Conservation (phyloP, 2,888 invertebrate species). For the Drosophila borborema region DNA sequence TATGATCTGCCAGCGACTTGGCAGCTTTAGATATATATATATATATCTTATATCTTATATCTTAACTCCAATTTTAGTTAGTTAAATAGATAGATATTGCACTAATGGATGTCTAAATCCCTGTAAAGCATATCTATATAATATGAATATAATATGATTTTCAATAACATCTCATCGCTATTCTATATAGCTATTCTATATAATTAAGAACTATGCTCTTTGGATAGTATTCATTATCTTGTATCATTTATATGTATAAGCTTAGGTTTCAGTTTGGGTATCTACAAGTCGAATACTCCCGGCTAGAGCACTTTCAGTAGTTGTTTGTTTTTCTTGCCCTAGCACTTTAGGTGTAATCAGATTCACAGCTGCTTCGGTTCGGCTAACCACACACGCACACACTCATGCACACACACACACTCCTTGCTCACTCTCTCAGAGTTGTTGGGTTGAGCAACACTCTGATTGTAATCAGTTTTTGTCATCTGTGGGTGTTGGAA, state of each 20-base stretch:
- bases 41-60: neutral
- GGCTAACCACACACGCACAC: constrained; percentile 9
- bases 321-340: constrained; percentile 6
- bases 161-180: neutral
- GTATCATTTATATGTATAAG: neutral
- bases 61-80: neutral
- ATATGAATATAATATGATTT: neutral
- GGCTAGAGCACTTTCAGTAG: neutral
- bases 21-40: neutral
- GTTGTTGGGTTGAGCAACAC: constrained; percentile 22
- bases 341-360: constrained; percentile 49
- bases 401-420: constrained; percentile 6
- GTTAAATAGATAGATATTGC: neutral
- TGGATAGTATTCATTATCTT: neutral
- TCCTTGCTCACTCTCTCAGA: neutral
- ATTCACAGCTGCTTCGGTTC: constrained; percentile 56
- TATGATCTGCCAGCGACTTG: neutral
- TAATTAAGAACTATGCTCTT: neutral
- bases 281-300: neutral
- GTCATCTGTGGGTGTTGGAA: constrained; percentile 16
- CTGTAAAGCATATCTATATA: neutral
- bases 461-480: constrained; percentile 20
- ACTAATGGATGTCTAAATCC: neutral
- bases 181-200: too few relatives aligned
- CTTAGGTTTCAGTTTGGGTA: neutral